These are phyloP conservation scores for Blastobasis adustella DNA, from an alignment of 2,888 invertebrate species.

Conservation along the genomic window DNA sequence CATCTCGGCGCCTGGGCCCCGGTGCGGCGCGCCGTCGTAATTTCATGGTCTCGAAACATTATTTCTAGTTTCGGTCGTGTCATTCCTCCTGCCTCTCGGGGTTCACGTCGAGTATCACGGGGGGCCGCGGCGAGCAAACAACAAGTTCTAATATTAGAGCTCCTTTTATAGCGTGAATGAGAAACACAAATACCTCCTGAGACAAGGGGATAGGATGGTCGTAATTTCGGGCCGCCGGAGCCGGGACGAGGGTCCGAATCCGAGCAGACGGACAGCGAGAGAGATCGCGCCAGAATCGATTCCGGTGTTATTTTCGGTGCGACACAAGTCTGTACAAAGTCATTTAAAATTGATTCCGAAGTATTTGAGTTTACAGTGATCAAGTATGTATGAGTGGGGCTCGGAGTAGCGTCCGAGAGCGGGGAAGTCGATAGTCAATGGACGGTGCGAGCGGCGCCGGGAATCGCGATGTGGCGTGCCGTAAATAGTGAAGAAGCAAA, in stretches of 20 bases:
- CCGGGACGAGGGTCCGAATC: slow-evolving; percentile 1
- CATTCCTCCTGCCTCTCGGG: too few species aligned
- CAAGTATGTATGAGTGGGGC: too few species aligned
- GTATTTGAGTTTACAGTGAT: too few species aligned
- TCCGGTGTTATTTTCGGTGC: slow-evolving; percentile 52
- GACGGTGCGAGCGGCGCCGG: too few species aligned
- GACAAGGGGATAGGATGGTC: slow-evolving; percentile 2
- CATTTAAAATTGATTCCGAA: slow-evolving; percentile 47
- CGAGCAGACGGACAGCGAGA: slow-evolving; percentile 2
- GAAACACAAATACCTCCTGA: slow-evolving; percentile 4
- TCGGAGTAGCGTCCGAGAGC: too few species aligned
- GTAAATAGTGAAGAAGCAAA: too few species aligned
- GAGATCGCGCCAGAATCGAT: slow-evolving; percentile 42
- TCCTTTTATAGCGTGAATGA: slow-evolving; percentile 3
- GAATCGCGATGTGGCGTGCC: too few species aligned
- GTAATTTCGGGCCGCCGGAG: slow-evolving; percentile 7
- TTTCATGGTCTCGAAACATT: too few species aligned
- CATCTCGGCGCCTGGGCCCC: not conserved
- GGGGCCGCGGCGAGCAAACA: not conserved
- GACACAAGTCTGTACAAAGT: slow-evolving; percentile 34
- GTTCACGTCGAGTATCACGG: not conserved
- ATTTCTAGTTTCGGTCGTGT: too few species aligned
- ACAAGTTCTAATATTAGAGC: slow-evolving; percentile 8
- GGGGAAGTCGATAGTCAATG: too few species aligned
- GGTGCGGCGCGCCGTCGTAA: not conserved